phyloP scores from a whole-genome alignment of 2,888 invertebrate species.

The Elegia similella region DNA sequence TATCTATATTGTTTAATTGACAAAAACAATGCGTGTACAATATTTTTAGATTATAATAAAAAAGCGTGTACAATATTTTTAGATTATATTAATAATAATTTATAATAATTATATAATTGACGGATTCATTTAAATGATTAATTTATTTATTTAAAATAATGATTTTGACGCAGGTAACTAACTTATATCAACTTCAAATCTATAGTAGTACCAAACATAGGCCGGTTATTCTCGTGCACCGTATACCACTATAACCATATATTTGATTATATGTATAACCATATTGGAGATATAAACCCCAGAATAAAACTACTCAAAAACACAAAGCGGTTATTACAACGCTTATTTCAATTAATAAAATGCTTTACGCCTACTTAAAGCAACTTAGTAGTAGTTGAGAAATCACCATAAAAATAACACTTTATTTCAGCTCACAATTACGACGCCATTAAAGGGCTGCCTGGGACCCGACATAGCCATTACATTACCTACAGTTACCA shows the following conservation, averaged over 20 bases:
- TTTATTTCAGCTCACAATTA: conserved; percentile 80
- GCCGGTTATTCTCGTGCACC: not conserved
- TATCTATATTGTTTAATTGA: too few relatives aligned
- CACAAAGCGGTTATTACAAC: conserved; percentile 25
- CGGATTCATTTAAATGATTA: too few relatives aligned
- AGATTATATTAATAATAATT: too few relatives aligned
- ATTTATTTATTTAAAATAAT: too few relatives aligned
- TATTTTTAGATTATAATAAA: too few relatives aligned
- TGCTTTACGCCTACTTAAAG: conserved; percentile 75
- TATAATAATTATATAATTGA: too few relatives aligned
- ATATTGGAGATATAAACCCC: conserved; percentile 15
- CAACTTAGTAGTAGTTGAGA: conserved; percentile 79
- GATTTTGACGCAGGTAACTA: too few relatives aligned
- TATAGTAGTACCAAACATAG: not conserved
- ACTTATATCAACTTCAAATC: too few relatives aligned
- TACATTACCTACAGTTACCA: conserved; percentile 68
- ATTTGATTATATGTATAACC: too few relatives aligned
- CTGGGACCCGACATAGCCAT: conserved; percentile 63
- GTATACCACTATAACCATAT: not conserved
- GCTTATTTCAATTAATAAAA: conserved; percentile 76
- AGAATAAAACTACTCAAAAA: conserved; percentile 24
- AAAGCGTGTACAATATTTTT: too few relatives aligned
- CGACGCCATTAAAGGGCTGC: conserved; percentile 75
- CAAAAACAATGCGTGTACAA: too few relatives aligned
- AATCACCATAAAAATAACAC: conserved; percentile 82